Base-by-base conservation (phyloP, 1,140 invertebrate genomes). In the Archivesica marissinica region DNA sequence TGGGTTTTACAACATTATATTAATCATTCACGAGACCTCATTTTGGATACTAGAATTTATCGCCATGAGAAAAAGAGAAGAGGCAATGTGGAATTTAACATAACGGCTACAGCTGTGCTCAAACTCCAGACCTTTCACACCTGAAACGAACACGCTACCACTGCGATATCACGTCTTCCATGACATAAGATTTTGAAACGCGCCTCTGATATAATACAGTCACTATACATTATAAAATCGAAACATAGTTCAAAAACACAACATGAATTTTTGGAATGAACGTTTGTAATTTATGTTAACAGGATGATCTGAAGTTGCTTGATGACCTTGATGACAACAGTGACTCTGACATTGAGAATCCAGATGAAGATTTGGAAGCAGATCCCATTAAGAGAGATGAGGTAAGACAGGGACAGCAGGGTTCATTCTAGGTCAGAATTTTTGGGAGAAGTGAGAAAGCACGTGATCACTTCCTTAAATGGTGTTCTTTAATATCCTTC, bases 311-410 rank as follows among this genome's bases (percentile, higher is more conserved):
- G 30, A 87, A 87, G 6, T 52, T 93, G 11, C 25, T 93, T 2
- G 30, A 88, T 38, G 89, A 81, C 66, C 28, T 92, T 30, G 85
- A 89, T 64, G 86, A 88, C 52, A 89, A 82, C 39, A 87, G 88
- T 80, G 88, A 87, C 23, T 89, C 90, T 47, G 87, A 85, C 20
- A 59, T 87, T 52, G 91, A 90, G 74, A 89, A 86, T 25, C 33
- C 89, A 54, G 86, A 88, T n/a, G 68, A 88, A 68, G 86, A 79
- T 28, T 39, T 83, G 2, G 83, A 89, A 79, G 87, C 84, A 15
- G 91, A 91, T n/a, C 87, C 89, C 7, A 64, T 91, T n/a, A 89
- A 90, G 35, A 88, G 78, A 80, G 90, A 92, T 86, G 88, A 92
- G 86, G 91, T 91, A 66, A 68, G n/a, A n/a, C n/a, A n/a, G n/a